Percentiles rank a stretch among this genome's conserved stretches.
Conservation (phyloP, 2,888 invertebrate genomes). For the Brenthis ino region DNA sequence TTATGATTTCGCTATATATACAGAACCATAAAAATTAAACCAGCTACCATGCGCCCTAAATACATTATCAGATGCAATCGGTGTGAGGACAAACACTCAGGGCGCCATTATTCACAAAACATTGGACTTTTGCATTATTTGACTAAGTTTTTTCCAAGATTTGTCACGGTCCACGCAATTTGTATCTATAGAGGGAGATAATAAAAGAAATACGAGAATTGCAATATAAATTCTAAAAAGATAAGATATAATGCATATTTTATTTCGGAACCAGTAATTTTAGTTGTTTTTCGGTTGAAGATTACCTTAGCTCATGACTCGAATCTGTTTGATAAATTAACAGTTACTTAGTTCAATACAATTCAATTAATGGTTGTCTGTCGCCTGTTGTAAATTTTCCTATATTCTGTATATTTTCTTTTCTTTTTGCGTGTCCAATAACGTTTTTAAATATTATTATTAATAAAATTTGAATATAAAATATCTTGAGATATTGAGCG, state of each 20-base stretch:
- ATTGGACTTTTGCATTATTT: constrained; percentile 46
- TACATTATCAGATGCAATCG: constrained; percentile 53
- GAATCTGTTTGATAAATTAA: too few species aligned
- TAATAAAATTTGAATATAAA: too few species aligned
- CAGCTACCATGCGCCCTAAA: constrained; percentile 19
- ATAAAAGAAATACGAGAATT: neutral
- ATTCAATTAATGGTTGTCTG: too few species aligned
- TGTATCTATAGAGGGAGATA: neutral
- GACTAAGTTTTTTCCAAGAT: constrained; percentile 12
- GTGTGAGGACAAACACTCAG: constrained; percentile 63
- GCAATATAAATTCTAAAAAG: too few species aligned
- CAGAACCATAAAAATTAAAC: neutral
- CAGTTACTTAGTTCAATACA: too few species aligned
- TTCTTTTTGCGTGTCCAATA: too few species aligned
- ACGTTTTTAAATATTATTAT: too few species aligned
- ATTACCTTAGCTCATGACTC: too few species aligned
- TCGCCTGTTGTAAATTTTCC: too few species aligned
- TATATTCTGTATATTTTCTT: too few species aligned
- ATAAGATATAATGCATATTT: neutral
- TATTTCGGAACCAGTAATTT: neutral
- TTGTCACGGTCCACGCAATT: constrained; percentile 18
- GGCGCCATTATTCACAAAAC: constrained; percentile 61
- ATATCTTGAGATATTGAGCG: too few species aligned
- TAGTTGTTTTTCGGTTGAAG: too few species aligned
- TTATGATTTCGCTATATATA: neutral